Percentiles rank a stretch among this genome's conserved stretches.
Evolutionary conservation across 2,888 invertebrate genomes (phyloP).

Genomic region (Pyrochroa serraticornis): DNA sequence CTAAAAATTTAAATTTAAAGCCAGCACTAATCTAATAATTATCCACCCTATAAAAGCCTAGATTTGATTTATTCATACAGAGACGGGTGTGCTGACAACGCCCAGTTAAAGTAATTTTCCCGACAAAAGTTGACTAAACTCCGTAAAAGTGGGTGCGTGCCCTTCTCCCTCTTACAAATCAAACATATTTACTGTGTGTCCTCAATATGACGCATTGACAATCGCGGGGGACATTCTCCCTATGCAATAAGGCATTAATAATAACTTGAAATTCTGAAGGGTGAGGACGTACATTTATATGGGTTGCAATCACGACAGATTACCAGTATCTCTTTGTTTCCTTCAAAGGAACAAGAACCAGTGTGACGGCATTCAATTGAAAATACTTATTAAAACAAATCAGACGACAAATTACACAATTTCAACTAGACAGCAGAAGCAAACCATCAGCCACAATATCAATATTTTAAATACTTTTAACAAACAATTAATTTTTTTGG

Average conservation of each 20-base stretch:
- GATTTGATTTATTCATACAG: constrained; percentile 17
- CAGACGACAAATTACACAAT: too few relatives aligned
- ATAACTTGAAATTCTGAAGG: constrained; percentile 21
- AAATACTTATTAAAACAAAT: background rate
- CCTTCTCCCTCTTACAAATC: constrained; percentile 24
- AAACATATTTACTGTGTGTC: constrained; percentile 27
- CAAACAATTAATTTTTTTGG: too few relatives aligned
- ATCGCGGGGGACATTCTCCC: constrained; percentile 24
- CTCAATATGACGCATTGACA: constrained; percentile 31
- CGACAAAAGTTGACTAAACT: constrained; percentile 22
- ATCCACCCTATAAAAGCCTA: background rate
- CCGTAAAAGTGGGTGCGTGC: constrained; percentile 19
- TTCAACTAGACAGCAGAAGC: too few relatives aligned
- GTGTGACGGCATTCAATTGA: constrained; percentile 8
- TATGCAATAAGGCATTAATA: constrained; percentile 29
- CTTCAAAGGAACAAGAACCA: constrained; percentile 1
- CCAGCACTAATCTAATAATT: constrained; percentile 14
- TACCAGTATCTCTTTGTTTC: constrained; percentile 11
- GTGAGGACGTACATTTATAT: constrained; percentile 24
- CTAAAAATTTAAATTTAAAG: background rate
- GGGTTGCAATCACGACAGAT: constrained; percentile 20
- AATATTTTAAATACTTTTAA: too few relatives aligned
- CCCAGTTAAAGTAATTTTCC: constrained; percentile 21
- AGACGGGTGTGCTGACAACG: constrained; percentile 12
- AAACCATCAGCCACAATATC: too few relatives aligned